A percentile compares a stretch with the other conserved stretches of the same genome.
Evolutionary conservation across 2,888 invertebrate species (phyloP).

Genomic region (Halictus quadricinctus): DNA sequence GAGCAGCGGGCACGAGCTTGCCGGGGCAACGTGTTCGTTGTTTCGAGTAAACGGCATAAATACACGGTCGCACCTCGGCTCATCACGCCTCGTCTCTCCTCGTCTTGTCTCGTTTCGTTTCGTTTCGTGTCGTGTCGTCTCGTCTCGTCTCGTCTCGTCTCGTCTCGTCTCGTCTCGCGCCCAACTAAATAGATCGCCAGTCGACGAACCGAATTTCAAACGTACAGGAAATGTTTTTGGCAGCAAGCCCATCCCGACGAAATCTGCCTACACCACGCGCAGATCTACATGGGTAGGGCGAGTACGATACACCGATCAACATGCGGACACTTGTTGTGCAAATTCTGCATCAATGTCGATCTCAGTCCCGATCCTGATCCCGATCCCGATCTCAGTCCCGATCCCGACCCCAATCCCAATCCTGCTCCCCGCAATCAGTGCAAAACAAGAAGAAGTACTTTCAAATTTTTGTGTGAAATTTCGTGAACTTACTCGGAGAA

Average conservation of each 20-base stretch:
- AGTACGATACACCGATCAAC: neutral
- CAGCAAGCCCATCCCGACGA: slow-evolving; percentile 24
- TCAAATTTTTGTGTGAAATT: no score
- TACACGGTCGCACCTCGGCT: neutral
- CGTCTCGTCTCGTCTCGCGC: neutral
- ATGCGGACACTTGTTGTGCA: slow-evolving; percentile 38
- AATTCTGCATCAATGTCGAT: neutral
- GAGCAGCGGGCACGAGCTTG: neutral
- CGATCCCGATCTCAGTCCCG: neutral
- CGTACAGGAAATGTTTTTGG: slow-evolving; percentile 35
- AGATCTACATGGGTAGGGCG: neutral
- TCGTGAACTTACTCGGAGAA: neutral
- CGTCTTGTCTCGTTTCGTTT: neutral
- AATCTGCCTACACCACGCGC: slow-evolving; percentile 11
- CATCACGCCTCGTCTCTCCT: neutral
- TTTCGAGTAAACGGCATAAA: slow-evolving; percentile 22
- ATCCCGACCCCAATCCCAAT: neutral
- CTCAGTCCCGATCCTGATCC: neutral
- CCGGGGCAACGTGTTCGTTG: slow-evolving; percentile 18
- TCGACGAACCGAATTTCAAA: slow-evolving; percentile 36
- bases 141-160: neutral
- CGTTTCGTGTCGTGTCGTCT: neutral
- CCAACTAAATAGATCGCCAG: slow-evolving; percentile 34
- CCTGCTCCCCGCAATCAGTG: no score
- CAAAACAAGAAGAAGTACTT: no score